phyloP scores from a whole-genome alignment of 1,140 invertebrate species.

The Brachionus calyciflorus region DNA sequence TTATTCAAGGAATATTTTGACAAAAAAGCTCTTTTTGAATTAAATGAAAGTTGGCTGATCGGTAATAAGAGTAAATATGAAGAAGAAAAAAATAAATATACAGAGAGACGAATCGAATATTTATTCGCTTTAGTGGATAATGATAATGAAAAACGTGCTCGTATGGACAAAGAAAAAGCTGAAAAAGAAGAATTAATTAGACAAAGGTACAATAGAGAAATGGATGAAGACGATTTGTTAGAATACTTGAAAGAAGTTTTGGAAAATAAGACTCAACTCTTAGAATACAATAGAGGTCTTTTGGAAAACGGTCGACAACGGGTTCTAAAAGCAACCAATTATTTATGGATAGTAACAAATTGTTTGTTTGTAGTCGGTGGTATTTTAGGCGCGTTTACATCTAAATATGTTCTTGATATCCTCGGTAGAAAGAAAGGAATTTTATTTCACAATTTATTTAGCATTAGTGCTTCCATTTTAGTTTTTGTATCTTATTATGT shows the following conservation, averaged over 20 bases:
- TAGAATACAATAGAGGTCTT: not conserved
- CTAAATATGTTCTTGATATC: slow-evolving; percentile 23
- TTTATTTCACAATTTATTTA: slow-evolving; percentile 26
- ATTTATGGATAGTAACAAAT: not conserved
- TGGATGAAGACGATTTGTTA: not conserved
- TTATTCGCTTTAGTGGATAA: slow-evolving; percentile 85
- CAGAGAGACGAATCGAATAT: slow-evolving; percentile 61
- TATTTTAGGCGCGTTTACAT: slow-evolving; percentile 35
- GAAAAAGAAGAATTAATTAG: slow-evolving; percentile 51
- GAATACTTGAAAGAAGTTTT: not conserved
- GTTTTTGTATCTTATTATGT: slow-evolving; percentile 50
- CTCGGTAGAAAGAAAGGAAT: slow-evolving; percentile 38
- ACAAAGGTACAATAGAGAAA: not conserved
- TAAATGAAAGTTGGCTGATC: slow-evolving; percentile 18
- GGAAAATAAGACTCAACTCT: not conserved
- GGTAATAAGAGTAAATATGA: slow-evolving; percentile 12
- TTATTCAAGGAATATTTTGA: slow-evolving; percentile 26
- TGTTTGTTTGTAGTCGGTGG: slow-evolving; percentile 41
- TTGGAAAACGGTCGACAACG: not conserved
- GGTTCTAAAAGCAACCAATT: not conserved
- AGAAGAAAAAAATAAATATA: not conserved
- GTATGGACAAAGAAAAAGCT: slow-evolving; percentile 82
- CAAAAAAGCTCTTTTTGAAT: slow-evolving; percentile 16
- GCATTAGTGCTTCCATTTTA: slow-evolving; percentile 48
- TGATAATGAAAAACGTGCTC: slow-evolving; percentile 87